These are phyloP conservation scores for Hypanus sabinus DNA, from an alignment of 2,113 vertebrate species.

Conservation along the genomic window DNA sequence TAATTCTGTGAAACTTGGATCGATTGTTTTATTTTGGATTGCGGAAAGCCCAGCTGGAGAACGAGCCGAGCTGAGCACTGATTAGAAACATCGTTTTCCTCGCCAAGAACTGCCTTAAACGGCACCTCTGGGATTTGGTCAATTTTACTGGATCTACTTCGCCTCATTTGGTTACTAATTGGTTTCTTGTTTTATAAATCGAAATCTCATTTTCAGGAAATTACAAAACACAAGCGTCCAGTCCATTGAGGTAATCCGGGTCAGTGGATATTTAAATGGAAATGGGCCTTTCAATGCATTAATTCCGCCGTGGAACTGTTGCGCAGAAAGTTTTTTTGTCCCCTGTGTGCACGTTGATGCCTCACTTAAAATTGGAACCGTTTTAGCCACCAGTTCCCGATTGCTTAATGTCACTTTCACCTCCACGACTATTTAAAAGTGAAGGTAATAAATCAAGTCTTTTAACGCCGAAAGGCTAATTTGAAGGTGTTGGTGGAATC, in stretches of 20 bases:
- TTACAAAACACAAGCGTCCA: conserved; percentile 60
- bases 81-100: conserved; percentile 59
- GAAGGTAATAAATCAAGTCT: not conserved
- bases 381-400: conserved; percentile 48
- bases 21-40: conserved; percentile 46
- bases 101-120: conserved; percentile 62
- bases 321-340: not conserved
- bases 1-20: conserved; percentile 53
- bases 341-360: conserved; percentile 28
- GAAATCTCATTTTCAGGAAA: conserved; percentile 77
- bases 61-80: conserved; percentile 52
- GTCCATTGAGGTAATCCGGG: conserved; percentile 70
- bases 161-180: conserved; percentile 81
- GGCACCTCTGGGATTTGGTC: conserved; percentile 69
- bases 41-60: conserved; percentile 48
- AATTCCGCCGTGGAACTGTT: conserved; percentile 37
- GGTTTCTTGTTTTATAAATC: conserved; percentile 80
- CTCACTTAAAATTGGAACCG: conserved; percentile 56
- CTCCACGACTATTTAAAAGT: not conserved
- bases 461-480: conserved; percentile 23
- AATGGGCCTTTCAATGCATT: conserved; percentile 51
- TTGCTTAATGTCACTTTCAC: conserved; percentile 50
- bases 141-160: conserved; percentile 71
- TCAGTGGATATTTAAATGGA: conserved; percentile 65
- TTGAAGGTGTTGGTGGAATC: conserved; percentile 47